These are phyloP conservation scores for Troides helena DNA, from an alignment of 2,888 invertebrate genomes.

Conservation along the genomic window DNA sequence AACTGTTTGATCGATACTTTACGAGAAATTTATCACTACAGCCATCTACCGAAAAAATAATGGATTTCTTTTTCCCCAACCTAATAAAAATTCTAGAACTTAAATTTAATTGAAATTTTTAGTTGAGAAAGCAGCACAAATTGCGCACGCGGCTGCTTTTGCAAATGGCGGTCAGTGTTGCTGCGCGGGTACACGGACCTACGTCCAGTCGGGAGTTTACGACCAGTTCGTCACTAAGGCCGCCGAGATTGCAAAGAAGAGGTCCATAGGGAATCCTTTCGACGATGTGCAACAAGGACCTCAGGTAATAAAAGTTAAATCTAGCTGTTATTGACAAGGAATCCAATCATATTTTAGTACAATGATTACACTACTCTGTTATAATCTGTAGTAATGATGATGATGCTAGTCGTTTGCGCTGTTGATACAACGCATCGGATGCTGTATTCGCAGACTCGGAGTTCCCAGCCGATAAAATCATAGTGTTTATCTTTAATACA, in stretches of 20 bases:
- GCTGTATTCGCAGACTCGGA: too few relatives aligned
- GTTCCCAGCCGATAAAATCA: too few relatives aligned
- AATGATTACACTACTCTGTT: too few relatives aligned
- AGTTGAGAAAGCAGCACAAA: constrained; percentile 71
- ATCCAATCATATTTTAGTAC: background rate
- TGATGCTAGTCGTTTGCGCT: too few relatives aligned
- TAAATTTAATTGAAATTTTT: constrained; percentile 28
- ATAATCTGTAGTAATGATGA: too few relatives aligned
- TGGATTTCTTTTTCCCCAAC: too few relatives aligned
- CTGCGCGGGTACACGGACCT: constrained; percentile 92
- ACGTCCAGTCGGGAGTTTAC: constrained; percentile 92
- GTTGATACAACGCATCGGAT: too few relatives aligned
- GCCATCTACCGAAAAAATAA: too few relatives aligned
- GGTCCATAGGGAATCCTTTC: constrained; percentile 92
- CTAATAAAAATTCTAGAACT: background rate
- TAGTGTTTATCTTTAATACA: too few relatives aligned
- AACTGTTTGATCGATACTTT: too few relatives aligned
- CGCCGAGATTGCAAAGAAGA: constrained; percentile 83
- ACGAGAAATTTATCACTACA: too few relatives aligned
- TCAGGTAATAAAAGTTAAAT: constrained; percentile 77
- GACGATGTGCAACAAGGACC: constrained; percentile 89
- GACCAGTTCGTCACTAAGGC: constrained; percentile 90
- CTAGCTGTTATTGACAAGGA: background rate
- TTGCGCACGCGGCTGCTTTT: constrained; percentile 69
- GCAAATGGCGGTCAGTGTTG: constrained; percentile 71